A percentile compares a stretch with the other conserved stretches of the same genome.
Evolutionary conservation across 2,797 vertebrate genomes (phyloP).

Genomic region (Loriculus beryllinus): DNA sequence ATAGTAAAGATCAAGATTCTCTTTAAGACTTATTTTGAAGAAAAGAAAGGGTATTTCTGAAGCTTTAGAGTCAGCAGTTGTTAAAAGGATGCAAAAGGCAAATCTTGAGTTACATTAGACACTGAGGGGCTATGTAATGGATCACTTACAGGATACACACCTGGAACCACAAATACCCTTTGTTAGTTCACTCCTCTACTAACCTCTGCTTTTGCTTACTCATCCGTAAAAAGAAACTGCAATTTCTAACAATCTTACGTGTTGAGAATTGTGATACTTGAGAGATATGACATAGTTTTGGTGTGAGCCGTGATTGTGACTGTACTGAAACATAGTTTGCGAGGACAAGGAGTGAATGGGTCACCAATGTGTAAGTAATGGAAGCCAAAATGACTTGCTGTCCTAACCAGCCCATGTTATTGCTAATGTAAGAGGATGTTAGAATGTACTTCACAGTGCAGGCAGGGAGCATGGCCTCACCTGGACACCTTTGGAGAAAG

Average conservation of each 20-base stretch:
- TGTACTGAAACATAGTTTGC: neutral
- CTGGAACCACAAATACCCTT: neutral
- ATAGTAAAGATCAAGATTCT: neutral
- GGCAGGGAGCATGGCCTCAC: neutral
- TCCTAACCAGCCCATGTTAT: neutral
- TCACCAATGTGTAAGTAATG: neutral
- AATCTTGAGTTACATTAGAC: neutral
- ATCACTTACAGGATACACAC: neutral
- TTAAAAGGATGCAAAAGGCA: neutral
- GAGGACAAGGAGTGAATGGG: neutral
- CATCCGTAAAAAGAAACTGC: neutral
- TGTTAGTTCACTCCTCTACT: neutral
- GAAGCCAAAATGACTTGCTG: neutral
- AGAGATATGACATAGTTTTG: fast-evolving
- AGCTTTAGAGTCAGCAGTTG: neutral
- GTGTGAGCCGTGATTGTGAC: neutral
- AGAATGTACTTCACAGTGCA: neutral
- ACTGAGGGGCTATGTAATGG: neutral
- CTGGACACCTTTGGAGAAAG: neutral
- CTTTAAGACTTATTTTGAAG: neutral
- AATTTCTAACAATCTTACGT: neutral
- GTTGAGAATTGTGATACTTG: neutral
- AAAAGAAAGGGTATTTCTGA: neutral
- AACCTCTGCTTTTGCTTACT: neutral
- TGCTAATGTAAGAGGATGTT: neutral